These are phyloP conservation scores for Alloplasta piceator DNA, from an alignment of 2,888 invertebrate species.

Conservation along the genomic window DNA sequence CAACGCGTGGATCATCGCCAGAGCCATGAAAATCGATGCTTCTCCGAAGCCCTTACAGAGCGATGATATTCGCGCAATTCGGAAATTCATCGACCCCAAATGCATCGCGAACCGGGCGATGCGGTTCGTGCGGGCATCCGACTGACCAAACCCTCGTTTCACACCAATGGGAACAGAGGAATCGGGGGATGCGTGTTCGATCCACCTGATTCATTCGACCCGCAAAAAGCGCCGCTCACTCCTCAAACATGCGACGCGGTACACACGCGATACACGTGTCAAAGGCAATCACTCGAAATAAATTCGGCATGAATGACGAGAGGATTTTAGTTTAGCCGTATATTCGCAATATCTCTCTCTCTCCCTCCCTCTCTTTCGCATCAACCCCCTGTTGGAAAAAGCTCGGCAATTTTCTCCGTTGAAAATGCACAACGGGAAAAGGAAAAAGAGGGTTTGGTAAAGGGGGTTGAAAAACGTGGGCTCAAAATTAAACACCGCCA, in stretches of 20 bases:
- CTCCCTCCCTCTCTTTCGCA: neutral
- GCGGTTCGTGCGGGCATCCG: constrained; percentile 39
- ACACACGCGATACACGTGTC: neutral
- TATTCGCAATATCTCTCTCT: constrained; percentile 1
- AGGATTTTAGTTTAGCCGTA: constrained; percentile 8
- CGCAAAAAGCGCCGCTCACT: neutral
- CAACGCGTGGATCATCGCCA: too few relatives aligned
- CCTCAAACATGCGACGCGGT: neutral
- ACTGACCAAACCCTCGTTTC: constrained; percentile 22
- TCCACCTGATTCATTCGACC: constrained; percentile 44
- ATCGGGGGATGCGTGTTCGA: constrained; percentile 2
- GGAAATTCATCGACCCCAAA: constrained; percentile 48
- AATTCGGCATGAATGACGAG: constrained; percentile 43
- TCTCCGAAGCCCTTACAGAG: constrained; percentile 42
- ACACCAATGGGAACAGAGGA: constrained; percentile 11
- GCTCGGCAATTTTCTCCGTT: constrained; percentile 47
- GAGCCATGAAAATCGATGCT: too few relatives aligned
- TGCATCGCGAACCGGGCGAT: constrained; percentile 5
- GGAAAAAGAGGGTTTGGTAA: constrained; percentile 17
- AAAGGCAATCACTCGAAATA: constrained; percentile 56
- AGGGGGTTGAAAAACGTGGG: constrained; percentile 17
- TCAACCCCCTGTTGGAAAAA: constrained; percentile 7
- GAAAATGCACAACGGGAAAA: constrained; percentile 28
- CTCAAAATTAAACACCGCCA: constrained; percentile 52
- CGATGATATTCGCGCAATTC: constrained; percentile 51